phyloP scores from a whole-genome alignment of 1,140 invertebrate species.

The Ectropis grisescens region DNA sequence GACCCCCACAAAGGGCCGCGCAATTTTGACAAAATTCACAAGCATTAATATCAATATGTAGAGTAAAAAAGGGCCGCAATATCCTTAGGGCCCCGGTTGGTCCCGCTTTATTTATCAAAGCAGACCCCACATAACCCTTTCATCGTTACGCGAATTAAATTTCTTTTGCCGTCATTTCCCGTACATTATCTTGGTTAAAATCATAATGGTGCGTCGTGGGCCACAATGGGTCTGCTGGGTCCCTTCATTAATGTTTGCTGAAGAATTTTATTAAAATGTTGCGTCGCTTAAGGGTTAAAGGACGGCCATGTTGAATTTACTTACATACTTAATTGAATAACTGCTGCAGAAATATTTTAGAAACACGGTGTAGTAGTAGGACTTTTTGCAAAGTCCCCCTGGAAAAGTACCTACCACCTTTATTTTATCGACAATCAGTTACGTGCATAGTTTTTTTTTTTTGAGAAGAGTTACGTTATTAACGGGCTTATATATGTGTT shows the following conservation, averaged over 20 bases:
- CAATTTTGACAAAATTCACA: constrained; percentile 65
- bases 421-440: too few species aligned
- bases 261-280: constrained; percentile 68
- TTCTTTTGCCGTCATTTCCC: constrained; percentile 69
- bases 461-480: too few species aligned
- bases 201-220: constrained; percentile 48
- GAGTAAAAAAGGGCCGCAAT: constrained; percentile 57
- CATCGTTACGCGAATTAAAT: constrained; percentile 66
- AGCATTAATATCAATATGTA: constrained; percentile 68
- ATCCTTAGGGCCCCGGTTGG: constrained; percentile 44
- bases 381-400: too few species aligned
- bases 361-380: too few species aligned
- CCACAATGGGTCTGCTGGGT: constrained; percentile 54
- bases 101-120: constrained; percentile 53
- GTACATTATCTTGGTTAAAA: constrained; percentile 66
- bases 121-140: constrained; percentile 61
- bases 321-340: too few species aligned
- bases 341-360: too few species aligned
- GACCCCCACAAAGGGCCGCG: constrained; percentile 18
- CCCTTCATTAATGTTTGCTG: constrained; percentile 60
- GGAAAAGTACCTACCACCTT: too few species aligned
- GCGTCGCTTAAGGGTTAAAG: constrained; percentile 46
- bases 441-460: too few species aligned
- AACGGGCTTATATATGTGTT: too few species aligned
- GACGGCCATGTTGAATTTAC: constrained; percentile 9